Evolutionary conservation across 2,113 vertebrate genomes (phyloP).

Genomic region (Xiphophorus maculatus): DNA sequence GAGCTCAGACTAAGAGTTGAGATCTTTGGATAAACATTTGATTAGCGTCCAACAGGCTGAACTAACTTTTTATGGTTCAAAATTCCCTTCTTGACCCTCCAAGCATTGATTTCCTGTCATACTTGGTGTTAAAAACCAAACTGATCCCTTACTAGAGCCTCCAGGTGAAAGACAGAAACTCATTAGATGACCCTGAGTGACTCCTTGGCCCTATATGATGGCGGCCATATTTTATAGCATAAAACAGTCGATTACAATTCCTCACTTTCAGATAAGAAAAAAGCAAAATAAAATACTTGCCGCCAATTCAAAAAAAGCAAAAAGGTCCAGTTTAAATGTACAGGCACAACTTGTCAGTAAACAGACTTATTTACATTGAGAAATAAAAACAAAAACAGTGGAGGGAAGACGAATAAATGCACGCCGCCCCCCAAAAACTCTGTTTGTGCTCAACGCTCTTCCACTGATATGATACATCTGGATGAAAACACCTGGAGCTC

Average conservation of each 20-base stretch:
- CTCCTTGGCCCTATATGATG: slow-evolving; percentile 70
- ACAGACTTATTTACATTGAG: slow-evolving; percentile 73
- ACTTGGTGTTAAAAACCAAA: slow-evolving; percentile 45
- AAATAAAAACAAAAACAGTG: slow-evolving; percentile 49
- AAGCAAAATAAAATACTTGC: slow-evolving; percentile 25
- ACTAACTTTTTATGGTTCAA: slow-evolving; percentile 30
- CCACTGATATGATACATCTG: slow-evolving; percentile 80
- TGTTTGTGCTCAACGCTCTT: slow-evolving; percentile 77
- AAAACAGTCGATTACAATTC: slow-evolving; percentile 61
- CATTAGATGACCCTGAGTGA: slow-evolving; percentile 78
- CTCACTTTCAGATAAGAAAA: slow-evolving; percentile 51
- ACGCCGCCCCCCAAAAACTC: slow-evolving; percentile 74
- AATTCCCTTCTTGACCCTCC: slow-evolving; percentile 67
- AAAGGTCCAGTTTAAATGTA: slow-evolving; percentile 77
- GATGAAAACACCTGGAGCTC: slow-evolving; percentile 79
- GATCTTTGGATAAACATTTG: neutral
- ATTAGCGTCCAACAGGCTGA: slow-evolving; percentile 34
- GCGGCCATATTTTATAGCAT: slow-evolving; percentile 66
- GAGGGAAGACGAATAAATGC: slow-evolving; percentile 65
- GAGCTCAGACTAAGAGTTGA: neutral
- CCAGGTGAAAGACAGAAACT: slow-evolving; percentile 63
- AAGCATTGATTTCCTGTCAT: slow-evolving; percentile 53
- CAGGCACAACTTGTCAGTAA: slow-evolving; percentile 80
- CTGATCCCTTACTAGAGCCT: slow-evolving; percentile 62
- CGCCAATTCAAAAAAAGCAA: slow-evolving; percentile 42